Conservation (phyloP, 1,140 invertebrate species). For the Platorchestia sp. region DNA sequence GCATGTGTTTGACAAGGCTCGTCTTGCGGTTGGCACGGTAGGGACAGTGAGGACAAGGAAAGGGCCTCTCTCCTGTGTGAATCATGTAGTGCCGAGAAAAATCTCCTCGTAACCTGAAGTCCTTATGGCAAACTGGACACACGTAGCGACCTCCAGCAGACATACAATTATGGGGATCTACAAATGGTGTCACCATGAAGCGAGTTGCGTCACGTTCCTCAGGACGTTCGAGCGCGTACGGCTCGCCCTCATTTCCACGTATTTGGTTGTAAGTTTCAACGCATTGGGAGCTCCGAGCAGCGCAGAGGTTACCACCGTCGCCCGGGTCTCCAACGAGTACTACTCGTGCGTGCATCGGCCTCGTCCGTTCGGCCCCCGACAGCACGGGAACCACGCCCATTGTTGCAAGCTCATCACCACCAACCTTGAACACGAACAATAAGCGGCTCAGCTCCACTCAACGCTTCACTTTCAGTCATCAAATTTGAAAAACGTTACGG, state of each 20-base stretch:
- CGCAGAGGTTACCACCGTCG: background rate
- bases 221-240: background rate
- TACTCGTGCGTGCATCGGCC: background rate
- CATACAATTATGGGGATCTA: background rate
- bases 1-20: slow-evolving; percentile 40
- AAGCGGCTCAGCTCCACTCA: background rate
- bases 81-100: slow-evolving; percentile 66
- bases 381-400: background rate
- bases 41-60: slow-evolving; percentile 72
- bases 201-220: background rate
- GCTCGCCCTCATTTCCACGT: background rate
- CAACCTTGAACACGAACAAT: background rate
- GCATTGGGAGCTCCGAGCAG: background rate
- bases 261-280: background rate
- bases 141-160: slow-evolving; percentile 19
- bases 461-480: background rate
- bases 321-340: background rate
- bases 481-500: background rate
- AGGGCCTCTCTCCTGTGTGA: slow-evolving; percentile 65
- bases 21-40: slow-evolving; percentile 66
- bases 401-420: background rate
- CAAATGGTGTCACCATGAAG: background rate
- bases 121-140: slow-evolving; percentile 63
- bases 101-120: slow-evolving; percentile 68
- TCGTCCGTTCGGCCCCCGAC: background rate